These are phyloP conservation scores for Cacoxenus indagator DNA, from an alignment of 2,888 invertebrate genomes.

Conservation along the genomic window DNA sequence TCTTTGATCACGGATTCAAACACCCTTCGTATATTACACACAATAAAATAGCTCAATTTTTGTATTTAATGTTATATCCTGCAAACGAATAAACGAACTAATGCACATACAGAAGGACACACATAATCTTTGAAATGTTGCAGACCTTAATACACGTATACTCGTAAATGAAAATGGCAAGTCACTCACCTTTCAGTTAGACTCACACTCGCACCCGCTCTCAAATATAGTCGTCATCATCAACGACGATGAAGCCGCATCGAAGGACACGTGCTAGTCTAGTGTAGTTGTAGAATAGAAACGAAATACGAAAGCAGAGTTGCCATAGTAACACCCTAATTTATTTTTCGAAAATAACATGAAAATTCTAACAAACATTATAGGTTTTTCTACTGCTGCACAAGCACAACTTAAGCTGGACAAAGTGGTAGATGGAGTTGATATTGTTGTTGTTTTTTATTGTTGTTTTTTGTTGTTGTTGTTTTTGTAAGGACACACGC, in stretches of 20 bases:
- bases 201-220: not conserved
- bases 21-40: not conserved
- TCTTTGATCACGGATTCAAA: not conserved
- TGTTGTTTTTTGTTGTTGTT: not conserved
- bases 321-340: conserved; percentile 56
- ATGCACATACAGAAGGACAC: no score
- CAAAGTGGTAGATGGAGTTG: not conserved
- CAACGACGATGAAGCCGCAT: not conserved
- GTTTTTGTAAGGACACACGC: conserved; percentile 35
- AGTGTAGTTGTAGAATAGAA: no score
- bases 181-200: not conserved
- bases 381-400: not conserved
- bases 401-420: not conserved
- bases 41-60: conserved; percentile 15
- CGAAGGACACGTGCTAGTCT: conserved; percentile 7
- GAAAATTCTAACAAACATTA: conserved; percentile 10
- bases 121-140: not conserved
- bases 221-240: not conserved
- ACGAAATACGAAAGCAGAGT: conserved; percentile 24
- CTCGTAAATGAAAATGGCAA: not conserved
- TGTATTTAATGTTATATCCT: conserved; percentile 1
- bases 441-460: conserved; percentile 1
- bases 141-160: not conserved
- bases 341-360: conserved; percentile 41
- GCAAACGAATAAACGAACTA: not conserved